Evolutionary conservation across 2,888 invertebrate genomes (phyloP).

Genomic region (Ennomos erosarius): DNA sequence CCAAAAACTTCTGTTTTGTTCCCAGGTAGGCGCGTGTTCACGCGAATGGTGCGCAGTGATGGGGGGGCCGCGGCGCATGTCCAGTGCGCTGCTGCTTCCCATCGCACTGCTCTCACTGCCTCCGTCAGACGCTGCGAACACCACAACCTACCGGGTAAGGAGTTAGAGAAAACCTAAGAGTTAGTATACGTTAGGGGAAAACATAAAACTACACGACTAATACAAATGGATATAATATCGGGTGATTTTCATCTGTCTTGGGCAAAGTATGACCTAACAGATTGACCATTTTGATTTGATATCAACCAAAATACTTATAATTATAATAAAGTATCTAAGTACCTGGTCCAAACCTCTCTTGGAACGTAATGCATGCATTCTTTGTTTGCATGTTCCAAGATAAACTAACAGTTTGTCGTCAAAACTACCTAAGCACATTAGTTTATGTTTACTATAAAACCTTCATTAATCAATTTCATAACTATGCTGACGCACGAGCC

Average conservation of each 20-base stretch:
- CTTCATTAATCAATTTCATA: slow-evolving; percentile 17
- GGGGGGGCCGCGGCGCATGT: slow-evolving; percentile 83
- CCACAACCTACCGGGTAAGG: slow-evolving; percentile 72
- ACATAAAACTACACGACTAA: too few relatives aligned
- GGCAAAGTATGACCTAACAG: too few relatives aligned
- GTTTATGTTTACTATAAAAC: slow-evolving; percentile 12
- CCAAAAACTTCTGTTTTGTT: slow-evolving; percentile 25
- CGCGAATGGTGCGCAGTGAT: slow-evolving; percentile 79
- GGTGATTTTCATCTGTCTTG: too few relatives aligned
- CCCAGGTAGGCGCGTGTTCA: slow-evolving; percentile 61
- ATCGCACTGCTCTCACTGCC: slow-evolving; percentile 76
- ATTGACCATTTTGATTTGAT: too few relatives aligned
- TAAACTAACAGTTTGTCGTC: not conserved
- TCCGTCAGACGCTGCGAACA: slow-evolving; percentile 66
- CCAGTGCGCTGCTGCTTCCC: slow-evolving; percentile 81
- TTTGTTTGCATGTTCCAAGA: not conserved
- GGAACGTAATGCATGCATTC: too few relatives aligned
- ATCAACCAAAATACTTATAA: too few relatives aligned
- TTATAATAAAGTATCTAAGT: too few relatives aligned
- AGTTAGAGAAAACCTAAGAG: too few relatives aligned
- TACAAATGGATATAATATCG: too few relatives aligned
- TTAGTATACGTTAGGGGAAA: too few relatives aligned
- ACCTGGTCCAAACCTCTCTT: too few relatives aligned
- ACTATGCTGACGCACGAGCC: slow-evolving; percentile 16
- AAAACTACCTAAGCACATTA: too few relatives aligned